These are phyloP conservation scores for Urocolius indicus DNA, from an alignment of 2,113 vertebrate species.

Conservation along the genomic window DNA sequence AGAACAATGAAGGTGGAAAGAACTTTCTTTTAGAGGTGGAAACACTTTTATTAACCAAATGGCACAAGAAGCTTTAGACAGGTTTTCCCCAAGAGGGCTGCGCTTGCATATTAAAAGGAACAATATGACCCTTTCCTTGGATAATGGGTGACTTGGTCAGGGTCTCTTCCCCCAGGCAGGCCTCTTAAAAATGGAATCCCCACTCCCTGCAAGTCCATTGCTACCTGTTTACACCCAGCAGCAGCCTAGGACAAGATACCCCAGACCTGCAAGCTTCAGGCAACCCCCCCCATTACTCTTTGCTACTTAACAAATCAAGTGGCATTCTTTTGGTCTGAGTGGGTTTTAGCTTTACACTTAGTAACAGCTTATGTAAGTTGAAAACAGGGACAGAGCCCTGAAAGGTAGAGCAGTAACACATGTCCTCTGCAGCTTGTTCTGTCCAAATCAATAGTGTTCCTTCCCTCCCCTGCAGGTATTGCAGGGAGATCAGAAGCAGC, in stretches of 20 bases:
- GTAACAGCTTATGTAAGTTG: background rate
- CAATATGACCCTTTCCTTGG: background rate
- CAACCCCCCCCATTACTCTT: background rate
- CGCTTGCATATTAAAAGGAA: conserved; percentile 42
- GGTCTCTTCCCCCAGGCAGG: background rate
- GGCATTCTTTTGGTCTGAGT: background rate
- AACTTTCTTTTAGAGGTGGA: background rate
- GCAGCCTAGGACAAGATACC: background rate
- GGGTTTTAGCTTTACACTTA: background rate
- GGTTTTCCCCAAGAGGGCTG: background rate
- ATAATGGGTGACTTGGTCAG: background rate
- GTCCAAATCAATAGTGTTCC: background rate
- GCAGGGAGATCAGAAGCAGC: conserved; percentile 48
- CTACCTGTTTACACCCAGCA: background rate
- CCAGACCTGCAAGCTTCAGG: background rate
- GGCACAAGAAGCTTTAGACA: conserved; percentile 38
- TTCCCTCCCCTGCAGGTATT: conserved; percentile 32
- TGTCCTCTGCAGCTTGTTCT: conserved; percentile 14
- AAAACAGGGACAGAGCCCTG: background rate
- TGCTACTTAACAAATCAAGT: background rate
- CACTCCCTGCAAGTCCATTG: background rate
- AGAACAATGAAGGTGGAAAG: background rate
- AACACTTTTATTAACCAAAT: conserved; percentile 42
- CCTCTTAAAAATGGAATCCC: background rate
- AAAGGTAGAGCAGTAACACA: background rate